phyloP scores from a whole-genome alignment of 2,113 vertebrate genomes.

The Seriola rivoliana region DNA sequence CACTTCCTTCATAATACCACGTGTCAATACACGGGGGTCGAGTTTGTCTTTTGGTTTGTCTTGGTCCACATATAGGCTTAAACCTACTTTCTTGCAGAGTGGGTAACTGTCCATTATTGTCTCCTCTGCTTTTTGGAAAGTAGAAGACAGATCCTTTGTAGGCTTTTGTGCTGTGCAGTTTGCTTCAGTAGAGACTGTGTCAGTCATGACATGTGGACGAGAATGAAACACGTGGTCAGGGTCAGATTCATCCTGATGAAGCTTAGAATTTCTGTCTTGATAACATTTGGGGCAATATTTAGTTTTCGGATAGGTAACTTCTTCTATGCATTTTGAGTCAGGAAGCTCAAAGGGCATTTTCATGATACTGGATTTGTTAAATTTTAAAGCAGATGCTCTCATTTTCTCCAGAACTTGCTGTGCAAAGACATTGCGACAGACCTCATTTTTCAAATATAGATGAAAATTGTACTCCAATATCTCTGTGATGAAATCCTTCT shows the following conservation, averaged over 20 bases:
- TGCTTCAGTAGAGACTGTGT: no score
- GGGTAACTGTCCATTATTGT: no score
- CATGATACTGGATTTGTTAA: background rate
- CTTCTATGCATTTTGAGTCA: background rate
- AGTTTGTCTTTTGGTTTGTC: no score
- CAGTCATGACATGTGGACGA: background rate
- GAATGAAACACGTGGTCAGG: background rate
- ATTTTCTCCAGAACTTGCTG: background rate
- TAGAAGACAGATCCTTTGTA: no score
- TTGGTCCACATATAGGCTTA: no score
- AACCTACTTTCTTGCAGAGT: no score
- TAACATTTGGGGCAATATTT: slow-evolving; percentile 39
- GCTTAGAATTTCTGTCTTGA: slow-evolving; percentile 11
- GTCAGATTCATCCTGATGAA: slow-evolving; percentile 4
- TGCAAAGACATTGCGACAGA: slow-evolving; percentile 9
- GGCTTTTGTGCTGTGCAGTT: no score
- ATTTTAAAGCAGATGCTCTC: background rate
- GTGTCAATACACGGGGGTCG: no score
- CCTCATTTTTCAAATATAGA: slow-evolving; percentile 35
- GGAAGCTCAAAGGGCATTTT: slow-evolving; percentile 30
- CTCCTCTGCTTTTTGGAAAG: no score
- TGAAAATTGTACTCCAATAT: slow-evolving; percentile 51
- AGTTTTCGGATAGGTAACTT: background rate
- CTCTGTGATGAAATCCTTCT: slow-evolving; percentile 42
- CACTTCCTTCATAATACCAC: no score